Conservation (phyloP, 2,888 invertebrate species). For the Spisula solida region DNA sequence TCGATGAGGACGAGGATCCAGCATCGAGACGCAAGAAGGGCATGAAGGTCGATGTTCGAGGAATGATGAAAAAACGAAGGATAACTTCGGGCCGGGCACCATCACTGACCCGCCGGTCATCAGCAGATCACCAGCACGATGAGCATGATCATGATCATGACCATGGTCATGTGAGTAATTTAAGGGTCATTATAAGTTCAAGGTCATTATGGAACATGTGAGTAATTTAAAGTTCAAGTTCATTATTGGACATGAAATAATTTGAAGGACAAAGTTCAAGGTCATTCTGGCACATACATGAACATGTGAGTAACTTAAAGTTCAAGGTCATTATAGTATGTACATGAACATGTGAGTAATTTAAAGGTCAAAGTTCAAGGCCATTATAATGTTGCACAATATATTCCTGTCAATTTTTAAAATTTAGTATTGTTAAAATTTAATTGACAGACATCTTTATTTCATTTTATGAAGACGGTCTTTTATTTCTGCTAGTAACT, state of each 20-base stretch:
- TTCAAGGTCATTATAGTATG: too few relatives aligned
- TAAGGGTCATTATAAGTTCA: too few relatives aligned
- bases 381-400: too few relatives aligned
- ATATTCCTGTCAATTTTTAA: too few relatives aligned
- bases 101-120: conserved; percentile 66
- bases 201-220: too few relatives aligned
- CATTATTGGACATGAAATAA: neutral
- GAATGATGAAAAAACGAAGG: conserved; percentile 74
- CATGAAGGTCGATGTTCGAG: conserved; percentile 74
- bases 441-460: too few relatives aligned
- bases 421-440: too few relatives aligned
- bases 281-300: neutral
- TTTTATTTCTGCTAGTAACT: too few relatives aligned
- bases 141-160: conserved; percentile 71
- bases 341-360: too few relatives aligned
- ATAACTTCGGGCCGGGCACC: conserved; percentile 70
- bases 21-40: conserved; percentile 57
- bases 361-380: neutral
- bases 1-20: conserved; percentile 33
- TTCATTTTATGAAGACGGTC: too few relatives aligned
- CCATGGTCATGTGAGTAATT: conserved; percentile 39
- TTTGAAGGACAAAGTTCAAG: neutral
- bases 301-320: too few relatives aligned
- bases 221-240: neutral
- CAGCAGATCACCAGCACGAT: conserved; percentile 73